A percentile compares a stretch with the other conserved stretches of the same genome.
Evolutionary conservation across 2,113 vertebrate species (phyloP).

Genomic region (Myrmophylax atrothorax): DNA sequence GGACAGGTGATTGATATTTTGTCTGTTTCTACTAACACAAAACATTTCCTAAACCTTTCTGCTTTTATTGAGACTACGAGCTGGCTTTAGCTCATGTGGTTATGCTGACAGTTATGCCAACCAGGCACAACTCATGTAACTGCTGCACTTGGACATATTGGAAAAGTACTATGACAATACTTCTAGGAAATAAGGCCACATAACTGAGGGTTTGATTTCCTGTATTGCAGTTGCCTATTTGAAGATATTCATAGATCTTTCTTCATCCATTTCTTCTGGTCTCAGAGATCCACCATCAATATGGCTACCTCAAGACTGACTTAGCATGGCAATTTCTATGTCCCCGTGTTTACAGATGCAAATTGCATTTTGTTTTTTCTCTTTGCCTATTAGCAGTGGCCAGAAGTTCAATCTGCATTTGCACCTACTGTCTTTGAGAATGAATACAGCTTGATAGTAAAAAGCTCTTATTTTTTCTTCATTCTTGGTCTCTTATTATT

Average conservation of each 20-base stretch:
- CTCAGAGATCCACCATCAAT: background rate
- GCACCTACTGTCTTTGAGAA: background rate
- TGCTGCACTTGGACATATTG: background rate
- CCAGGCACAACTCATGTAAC: background rate
- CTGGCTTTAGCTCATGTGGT: background rate
- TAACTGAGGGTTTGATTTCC: background rate
- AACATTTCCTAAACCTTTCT: background rate
- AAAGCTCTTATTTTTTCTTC: background rate
- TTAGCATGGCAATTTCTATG: background rate
- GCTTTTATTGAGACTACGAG: background rate
- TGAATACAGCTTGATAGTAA: background rate
- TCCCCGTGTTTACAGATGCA: background rate
- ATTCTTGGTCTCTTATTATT: background rate
- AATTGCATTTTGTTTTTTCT: background rate
- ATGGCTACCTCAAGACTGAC: background rate
- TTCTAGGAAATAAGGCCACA: background rate
- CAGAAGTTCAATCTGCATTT: background rate
- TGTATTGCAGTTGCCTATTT: background rate
- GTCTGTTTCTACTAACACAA: background rate
- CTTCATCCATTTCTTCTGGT: background rate
- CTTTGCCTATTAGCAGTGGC: background rate
- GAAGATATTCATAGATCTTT: background rate
- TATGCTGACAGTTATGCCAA: background rate
- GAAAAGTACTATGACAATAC: background rate
- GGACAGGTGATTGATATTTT: background rate